Conservation (phyloP, 2,113 vertebrate species). For the Eira barbara region DNA sequence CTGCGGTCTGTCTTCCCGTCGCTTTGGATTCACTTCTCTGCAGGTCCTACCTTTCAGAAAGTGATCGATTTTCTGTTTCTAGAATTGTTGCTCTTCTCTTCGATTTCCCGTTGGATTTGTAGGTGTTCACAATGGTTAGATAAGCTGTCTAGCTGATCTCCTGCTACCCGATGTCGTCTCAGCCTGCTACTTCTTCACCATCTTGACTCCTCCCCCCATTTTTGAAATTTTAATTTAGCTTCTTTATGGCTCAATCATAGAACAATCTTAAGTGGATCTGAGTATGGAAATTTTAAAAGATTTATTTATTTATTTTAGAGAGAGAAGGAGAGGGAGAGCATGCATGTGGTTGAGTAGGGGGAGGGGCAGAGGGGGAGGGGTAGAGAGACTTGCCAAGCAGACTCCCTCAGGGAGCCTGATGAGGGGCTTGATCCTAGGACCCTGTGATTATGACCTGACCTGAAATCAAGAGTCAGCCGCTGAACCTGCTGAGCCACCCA, state of each 20-base stretch:
- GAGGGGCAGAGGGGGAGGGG: too few species aligned
- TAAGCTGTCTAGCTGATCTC: too few species aligned
- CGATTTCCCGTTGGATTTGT: too few species aligned
- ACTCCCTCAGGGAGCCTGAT: not conserved
- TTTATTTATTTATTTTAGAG: not conserved
- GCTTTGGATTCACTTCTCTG: too few species aligned
- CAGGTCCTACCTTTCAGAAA: too few species aligned
- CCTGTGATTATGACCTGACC: not conserved
- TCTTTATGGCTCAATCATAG: not conserved
- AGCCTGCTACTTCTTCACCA: too few species aligned
- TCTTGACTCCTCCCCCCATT: too few species aligned
- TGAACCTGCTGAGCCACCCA: not conserved
- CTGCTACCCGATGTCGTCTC: too few species aligned
- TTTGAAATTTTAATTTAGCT: constrained; percentile 9
- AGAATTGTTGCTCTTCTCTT: too few species aligned
- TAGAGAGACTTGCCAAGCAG: not conserved
- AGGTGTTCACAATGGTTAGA: too few species aligned
- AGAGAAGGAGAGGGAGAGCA: not conserved
- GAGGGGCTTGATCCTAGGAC: not conserved
- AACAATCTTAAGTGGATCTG: not conserved
- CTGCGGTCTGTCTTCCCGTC: too few species aligned
- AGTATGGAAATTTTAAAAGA: not conserved
- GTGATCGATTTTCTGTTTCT: too few species aligned
- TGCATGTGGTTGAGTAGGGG: not conserved
- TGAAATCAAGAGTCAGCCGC: not conserved